Conservation (phyloP, 2,113 vertebrate species). For the Protomyctophum bolini region DNA sequence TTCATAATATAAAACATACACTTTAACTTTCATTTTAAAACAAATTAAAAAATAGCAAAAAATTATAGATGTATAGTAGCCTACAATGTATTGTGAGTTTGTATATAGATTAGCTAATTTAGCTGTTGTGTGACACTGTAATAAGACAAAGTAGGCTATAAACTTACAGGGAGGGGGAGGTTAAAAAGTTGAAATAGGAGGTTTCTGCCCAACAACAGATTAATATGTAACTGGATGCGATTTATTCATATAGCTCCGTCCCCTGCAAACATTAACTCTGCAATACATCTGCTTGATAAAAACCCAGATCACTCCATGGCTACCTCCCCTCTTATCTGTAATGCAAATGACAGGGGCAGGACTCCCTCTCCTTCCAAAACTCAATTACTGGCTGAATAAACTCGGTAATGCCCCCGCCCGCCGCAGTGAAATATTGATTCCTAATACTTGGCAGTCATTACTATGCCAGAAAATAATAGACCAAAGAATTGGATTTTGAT, state of each 20-base stretch:
- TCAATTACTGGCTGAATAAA: constrained; percentile 78
- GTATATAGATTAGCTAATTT: too few relatives aligned
- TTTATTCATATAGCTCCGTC: background rate
- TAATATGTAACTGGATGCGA: background rate
- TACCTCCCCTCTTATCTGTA: constrained; percentile 54
- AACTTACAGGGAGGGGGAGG: too few relatives aligned
- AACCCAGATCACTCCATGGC: constrained; percentile 26
- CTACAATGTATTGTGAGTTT: too few relatives aligned
- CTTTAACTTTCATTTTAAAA: too few relatives aligned
- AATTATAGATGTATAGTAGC: too few relatives aligned
- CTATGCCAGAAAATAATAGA: constrained; percentile 80
- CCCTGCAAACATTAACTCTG: constrained; percentile 18
- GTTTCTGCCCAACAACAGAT: too few relatives aligned
- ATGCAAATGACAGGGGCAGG: constrained; percentile 73
- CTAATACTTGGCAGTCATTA: constrained; percentile 78
- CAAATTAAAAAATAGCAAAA: too few relatives aligned
- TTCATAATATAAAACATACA: too few relatives aligned
- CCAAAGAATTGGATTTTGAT: constrained; percentile 80
- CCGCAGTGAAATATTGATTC: constrained; percentile 81
- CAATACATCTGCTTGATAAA: constrained; percentile 24
- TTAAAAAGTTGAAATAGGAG: too few relatives aligned
- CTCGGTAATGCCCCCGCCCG: constrained; percentile 69
- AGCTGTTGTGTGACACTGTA: too few relatives aligned
- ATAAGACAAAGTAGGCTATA: too few relatives aligned
- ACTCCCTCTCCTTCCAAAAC: constrained; percentile 62